Evolutionary conservation across 2,113 vertebrate species (phyloP).

Genomic region (Sylvietta virens): DNA sequence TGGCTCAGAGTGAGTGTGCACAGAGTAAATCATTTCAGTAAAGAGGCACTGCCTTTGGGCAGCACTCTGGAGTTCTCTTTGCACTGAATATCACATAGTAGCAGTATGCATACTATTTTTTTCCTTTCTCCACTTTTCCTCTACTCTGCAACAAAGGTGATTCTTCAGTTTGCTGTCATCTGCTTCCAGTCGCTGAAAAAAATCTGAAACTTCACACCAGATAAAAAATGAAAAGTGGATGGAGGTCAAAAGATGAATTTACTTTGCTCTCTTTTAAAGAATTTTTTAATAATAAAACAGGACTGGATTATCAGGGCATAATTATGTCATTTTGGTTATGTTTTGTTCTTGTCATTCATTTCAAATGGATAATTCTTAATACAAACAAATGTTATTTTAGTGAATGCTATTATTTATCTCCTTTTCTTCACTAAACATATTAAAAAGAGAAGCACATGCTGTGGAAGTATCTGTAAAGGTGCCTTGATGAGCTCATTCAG

Average conservation of each 20-base stretch:
- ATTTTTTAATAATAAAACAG: neutral
- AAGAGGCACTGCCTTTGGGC: neutral
- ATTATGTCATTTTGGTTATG: neutral
- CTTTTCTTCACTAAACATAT: neutral
- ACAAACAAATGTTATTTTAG: neutral
- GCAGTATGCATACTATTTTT: neutral
- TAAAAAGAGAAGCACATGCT: neutral
- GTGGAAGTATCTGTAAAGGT: neutral
- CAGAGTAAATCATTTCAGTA: neutral
- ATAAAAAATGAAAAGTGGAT: neutral
- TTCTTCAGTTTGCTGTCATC: neutral
- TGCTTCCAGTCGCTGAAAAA: neutral
- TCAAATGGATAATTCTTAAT: neutral
- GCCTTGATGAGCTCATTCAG: neutral
- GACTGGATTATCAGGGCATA: neutral
- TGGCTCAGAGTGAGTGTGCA: neutral
- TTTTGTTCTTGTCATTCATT: neutral
- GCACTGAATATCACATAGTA: neutral
- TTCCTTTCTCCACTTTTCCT: neutral
- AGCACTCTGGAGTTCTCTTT: neutral
- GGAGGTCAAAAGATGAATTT: neutral
- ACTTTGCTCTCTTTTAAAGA: neutral
- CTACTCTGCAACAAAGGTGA: neutral
- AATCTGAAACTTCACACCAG: neutral
- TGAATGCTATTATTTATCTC: neutral